These are phyloP conservation scores for Pituophis catenifer DNA, from an alignment of 2,113 vertebrate genomes.

Conservation along the genomic window DNA sequence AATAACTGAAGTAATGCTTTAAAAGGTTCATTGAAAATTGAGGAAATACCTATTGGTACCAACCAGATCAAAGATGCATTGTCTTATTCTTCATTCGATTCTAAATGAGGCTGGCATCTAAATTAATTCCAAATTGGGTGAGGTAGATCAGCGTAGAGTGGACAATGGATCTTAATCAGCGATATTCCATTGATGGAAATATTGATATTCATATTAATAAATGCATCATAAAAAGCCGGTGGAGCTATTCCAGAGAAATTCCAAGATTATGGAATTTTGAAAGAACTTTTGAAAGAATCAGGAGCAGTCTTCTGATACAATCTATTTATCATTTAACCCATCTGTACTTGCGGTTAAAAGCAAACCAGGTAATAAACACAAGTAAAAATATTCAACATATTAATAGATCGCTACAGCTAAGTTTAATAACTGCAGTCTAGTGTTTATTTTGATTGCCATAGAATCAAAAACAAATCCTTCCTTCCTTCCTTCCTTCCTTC, in stretches of 20 bases:
- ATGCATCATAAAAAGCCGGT: not conserved
- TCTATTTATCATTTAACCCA: not conserved
- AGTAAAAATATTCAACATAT: not conserved
- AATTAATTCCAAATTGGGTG: not conserved
- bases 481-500: not conserved
- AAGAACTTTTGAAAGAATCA: not conserved
- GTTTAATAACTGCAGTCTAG: not conserved
- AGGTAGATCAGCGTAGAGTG: not conserved
- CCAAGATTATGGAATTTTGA: not conserved
- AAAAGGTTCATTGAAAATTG: not conserved
- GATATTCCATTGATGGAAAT: not conserved
- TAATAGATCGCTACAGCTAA: not conserved
- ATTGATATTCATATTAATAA: not conserved
- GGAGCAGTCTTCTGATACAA: not conserved
- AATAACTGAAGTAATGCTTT: not conserved
- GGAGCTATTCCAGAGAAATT: not conserved
- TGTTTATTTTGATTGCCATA: not conserved
- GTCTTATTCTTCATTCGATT: not conserved
- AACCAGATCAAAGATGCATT: not conserved
- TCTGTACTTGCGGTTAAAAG: not conserved
- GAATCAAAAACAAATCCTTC: not conserved
- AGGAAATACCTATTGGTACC: not conserved
- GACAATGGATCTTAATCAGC: not conserved
- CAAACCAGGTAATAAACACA: not conserved
- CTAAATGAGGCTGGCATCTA: not conserved